These are phyloP conservation scores for Carassius auratus DNA, from an alignment of 2,113 vertebrate species.

Conservation along the genomic window DNA sequence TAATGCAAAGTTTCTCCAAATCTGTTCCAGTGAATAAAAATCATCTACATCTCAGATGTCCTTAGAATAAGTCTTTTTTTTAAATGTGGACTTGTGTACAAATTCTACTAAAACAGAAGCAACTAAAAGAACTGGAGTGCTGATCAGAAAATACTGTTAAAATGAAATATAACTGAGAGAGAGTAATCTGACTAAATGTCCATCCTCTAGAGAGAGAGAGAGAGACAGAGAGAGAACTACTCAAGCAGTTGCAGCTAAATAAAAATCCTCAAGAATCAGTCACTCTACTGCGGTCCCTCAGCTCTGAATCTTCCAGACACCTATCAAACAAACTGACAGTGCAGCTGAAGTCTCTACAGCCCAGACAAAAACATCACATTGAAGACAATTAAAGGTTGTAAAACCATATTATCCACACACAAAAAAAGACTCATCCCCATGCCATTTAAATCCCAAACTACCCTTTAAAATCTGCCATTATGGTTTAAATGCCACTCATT, in stretches of 20 bases:
- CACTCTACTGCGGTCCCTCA: neutral
- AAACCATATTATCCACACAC: neutral
- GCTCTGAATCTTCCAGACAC: constrained; percentile 16
- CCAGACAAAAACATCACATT: neutral
- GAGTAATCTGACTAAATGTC: neutral
- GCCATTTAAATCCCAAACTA: neutral
- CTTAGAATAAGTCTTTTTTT: neutral
- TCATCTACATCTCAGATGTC: too few species aligned
- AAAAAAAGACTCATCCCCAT: neutral
- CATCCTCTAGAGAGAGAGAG: neutral
- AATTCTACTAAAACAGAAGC: neutral
- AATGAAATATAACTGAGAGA: neutral
- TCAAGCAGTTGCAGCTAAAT: neutral
- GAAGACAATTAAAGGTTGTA: neutral
- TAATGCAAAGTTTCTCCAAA: too few species aligned
- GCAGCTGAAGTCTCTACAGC: neutral
- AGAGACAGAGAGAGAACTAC: neutral
- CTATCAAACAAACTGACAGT: constrained; percentile 1
- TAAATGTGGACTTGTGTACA: neutral
- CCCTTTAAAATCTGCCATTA: constrained; percentile 25
- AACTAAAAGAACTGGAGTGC: neutral
- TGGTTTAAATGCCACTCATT: neutral
- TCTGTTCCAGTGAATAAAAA: too few species aligned
- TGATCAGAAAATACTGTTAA: neutral
- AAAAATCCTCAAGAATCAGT: neutral